Base-by-base conservation (phyloP, 1,140 invertebrate species). In the Lucilia sericata region DNA sequence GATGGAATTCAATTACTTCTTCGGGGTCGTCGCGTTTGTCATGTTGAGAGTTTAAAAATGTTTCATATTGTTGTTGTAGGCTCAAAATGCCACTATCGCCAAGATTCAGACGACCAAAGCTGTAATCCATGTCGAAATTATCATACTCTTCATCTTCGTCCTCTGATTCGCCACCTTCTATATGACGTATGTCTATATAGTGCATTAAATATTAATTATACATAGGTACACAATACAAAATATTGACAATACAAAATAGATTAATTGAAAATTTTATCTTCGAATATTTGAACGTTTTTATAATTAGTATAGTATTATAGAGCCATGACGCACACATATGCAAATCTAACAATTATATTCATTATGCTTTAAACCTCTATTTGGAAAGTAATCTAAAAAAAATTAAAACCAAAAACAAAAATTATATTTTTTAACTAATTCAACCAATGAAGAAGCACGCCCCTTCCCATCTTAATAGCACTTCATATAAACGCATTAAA, bases 331-430 rank as follows among this genome's bases (percentile, higher is more conserved):
- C 65, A 82, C 42, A 30, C 25, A 30, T 30, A 30, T 30, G 25
- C 25, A 14, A 86, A 85, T 76, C 90, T 85, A 90, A 90, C 85
- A 88, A 88, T 90, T 88, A 88, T 86, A 88, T 85, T 87, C 87
- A 82, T 85, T 84, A 86, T 89, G 90, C 86, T 88, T 90, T 86
- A 87, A 87, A 86, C 89, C 84, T 88, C 89, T 90, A 90, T 90
- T 90, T 83, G 89, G 89, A 83, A 86, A 90, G 87, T 90, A 90
- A 88, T 90, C 89, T 90, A 90, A 87, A 90, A 88, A 30, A 82
- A 42, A 81, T 82, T 30, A 76, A 19, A 78, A 78, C 25, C 55
- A 74, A 19, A 82, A 49, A 30, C 47, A 82, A 25, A 82, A 82
- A 82, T 78, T 21, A 60, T 13, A 82, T n/a, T 60, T 51, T 49